A percentile compares a stretch with the other conserved stretches of the same genome.
These are phyloP conservation scores for Cyrtorhinus lividipennis DNA, from an alignment of 1,140 invertebrate species.

Conservation along the genomic window DNA sequence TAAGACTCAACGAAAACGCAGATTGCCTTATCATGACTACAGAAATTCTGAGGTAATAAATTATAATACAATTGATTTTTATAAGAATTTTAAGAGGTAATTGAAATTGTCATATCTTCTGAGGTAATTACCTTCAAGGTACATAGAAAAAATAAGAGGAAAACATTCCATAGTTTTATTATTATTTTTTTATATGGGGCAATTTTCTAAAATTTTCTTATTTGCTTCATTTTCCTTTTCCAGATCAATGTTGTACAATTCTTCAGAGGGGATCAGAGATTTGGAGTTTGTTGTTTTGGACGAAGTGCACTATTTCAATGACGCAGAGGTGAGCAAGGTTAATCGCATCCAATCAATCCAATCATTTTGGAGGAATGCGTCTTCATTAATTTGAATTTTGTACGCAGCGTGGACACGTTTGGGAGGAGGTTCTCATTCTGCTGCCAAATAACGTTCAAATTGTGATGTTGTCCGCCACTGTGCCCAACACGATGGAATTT, in stretches of 20 bases:
- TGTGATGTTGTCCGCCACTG: slow-evolving; percentile 94
- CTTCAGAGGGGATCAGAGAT: slow-evolving; percentile 76
- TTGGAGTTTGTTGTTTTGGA: slow-evolving; percentile 99
- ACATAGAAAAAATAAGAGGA: too few species aligned
- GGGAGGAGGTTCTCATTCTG: slow-evolving; percentile 97
- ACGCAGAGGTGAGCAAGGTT: slow-evolving; percentile 85
- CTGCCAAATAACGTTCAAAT: slow-evolving; percentile 87
- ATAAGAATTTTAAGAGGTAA: too few species aligned
- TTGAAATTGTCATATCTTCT: too few species aligned
- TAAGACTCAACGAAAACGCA: slow-evolving; percentile 87
- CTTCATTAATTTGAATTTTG: slow-evolving; percentile 18
- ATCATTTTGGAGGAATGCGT: too few species aligned
- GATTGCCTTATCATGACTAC: slow-evolving; percentile 98
- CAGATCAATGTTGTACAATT: slow-evolving; percentile 35
- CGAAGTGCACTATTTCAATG: slow-evolving; percentile 98
- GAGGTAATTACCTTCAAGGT: too few species aligned
- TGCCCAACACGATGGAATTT: slow-evolving; percentile 92
- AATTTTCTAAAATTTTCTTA: too few species aligned
- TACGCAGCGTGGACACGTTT: slow-evolving; percentile 83
- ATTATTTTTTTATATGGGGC: too few species aligned
- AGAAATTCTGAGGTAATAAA: slow-evolving; percentile 72
- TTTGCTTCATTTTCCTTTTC: too few species aligned
- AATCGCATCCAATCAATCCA: too few species aligned
- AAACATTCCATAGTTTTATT: too few species aligned
- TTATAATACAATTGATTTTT: too few species aligned